phyloP scores from a whole-genome alignment of 2,888 invertebrate species.

The Linnaemya vulpina region DNA sequence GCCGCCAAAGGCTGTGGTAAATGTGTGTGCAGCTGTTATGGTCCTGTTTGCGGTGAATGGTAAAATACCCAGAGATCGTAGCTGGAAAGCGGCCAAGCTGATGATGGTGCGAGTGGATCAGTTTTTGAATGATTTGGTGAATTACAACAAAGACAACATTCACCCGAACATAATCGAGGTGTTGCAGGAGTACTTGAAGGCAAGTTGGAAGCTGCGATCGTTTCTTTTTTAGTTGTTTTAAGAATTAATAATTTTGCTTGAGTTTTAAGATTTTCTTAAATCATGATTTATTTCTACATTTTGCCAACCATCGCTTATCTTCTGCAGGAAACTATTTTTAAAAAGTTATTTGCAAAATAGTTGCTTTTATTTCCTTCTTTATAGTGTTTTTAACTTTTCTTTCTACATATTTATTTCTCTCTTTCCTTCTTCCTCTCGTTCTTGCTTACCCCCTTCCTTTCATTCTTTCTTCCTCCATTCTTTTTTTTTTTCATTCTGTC shows the following conservation, averaged over 20 bases:
- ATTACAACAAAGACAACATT: conserved; percentile 97
- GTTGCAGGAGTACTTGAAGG: conserved; percentile 82
- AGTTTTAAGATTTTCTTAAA: background rate
- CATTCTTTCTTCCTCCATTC: background rate
- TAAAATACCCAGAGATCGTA: conserved; percentile 94
- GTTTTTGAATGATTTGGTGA: conserved; percentile 91
- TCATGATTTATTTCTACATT: background rate
- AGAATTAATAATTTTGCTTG: background rate
- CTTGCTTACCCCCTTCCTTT: background rate
- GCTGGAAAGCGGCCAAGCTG: conserved; percentile 95
- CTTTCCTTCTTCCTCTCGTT: background rate
- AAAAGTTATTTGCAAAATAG: no score
- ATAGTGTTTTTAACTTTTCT: background rate
- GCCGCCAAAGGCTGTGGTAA: conserved; percentile 95
- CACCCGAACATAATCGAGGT: conserved; percentile 94
- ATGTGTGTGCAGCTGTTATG: conserved; percentile 94
- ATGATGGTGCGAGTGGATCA: conserved; percentile 96
- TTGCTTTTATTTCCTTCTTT: background rate
- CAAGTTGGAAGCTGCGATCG: conserved; percentile 48
- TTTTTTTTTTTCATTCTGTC: background rate
- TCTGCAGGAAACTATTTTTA: no score
- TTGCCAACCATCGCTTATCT: background rate
- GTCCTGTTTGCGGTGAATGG: conserved; percentile 92
- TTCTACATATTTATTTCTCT: background rate
- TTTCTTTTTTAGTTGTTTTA: background rate